Evolutionary conservation across 2,113 vertebrate genomes (phyloP).

Genomic region (Leiothrix lutea): DNA sequence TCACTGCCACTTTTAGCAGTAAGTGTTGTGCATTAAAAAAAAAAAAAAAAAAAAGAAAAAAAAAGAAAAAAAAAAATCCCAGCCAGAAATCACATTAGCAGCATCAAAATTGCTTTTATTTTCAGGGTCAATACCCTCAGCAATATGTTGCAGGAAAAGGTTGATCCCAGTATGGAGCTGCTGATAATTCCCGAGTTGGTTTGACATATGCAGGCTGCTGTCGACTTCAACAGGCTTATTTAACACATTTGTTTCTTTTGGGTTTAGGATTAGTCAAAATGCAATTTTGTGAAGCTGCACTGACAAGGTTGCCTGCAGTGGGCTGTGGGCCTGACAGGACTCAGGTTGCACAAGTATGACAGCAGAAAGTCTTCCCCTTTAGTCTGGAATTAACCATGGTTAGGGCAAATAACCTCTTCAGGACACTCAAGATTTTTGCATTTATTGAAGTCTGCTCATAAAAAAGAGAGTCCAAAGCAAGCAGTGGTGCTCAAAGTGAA

Average conservation of each 20-base stretch:
- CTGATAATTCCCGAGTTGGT: constrained; percentile 26
- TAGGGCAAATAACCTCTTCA: not conserved
- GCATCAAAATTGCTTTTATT: constrained; percentile 34
- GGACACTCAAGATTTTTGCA: not conserved
- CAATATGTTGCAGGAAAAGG: constrained; percentile 5
- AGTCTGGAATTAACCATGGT: not conserved
- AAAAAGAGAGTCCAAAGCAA: constrained; percentile 1
- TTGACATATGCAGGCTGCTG: constrained; percentile 4
- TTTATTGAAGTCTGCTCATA: not conserved
- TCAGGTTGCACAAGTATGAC: not conserved
- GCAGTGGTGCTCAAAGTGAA: not conserved
- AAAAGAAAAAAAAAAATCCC: not conserved
- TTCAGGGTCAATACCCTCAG: not conserved
- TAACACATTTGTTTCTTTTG: constrained; percentile 34
- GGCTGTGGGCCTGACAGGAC: not conserved
- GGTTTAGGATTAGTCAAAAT: constrained; percentile 2
- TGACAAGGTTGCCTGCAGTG: not conserved
- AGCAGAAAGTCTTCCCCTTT: not conserved
- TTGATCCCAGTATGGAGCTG: not conserved
- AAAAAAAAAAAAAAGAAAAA: not conserved
- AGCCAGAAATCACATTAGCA: not conserved
- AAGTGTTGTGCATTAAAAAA: not conserved
- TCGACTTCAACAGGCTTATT: constrained; percentile 28
- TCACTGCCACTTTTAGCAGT: not conserved
- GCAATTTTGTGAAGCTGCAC: not conserved